Base-by-base conservation (phyloP, 2,888 invertebrate species). In the Leuctra nigra region DNA sequence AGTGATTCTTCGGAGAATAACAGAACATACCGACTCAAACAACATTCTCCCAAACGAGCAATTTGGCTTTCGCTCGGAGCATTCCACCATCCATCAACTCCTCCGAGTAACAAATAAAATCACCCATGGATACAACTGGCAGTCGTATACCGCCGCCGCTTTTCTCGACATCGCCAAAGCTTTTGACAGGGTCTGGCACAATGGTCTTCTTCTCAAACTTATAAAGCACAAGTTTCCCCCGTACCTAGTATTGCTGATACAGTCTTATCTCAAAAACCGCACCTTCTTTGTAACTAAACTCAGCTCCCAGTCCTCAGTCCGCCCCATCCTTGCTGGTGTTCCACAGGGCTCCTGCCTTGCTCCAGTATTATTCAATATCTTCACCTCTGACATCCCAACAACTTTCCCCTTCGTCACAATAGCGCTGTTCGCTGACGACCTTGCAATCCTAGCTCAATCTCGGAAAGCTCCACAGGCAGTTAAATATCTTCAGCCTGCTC, bases 291-390 rank as follows among this genome's bases (percentile, higher is more conserved):
- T 44, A 29, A 14, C 2, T 1, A 16, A 16, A n/a, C 9, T 14
- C 4, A 4, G 9, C 20, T 23, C 9, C 1, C 3, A n/a, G n/a
- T 53, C 36, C 9, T 18, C 22, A 1, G 1, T 1, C 1, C 47
- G 33, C 14, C 22, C 6, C 1, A 56, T 56, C 4, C 1, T 3
- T 11, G 52, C 56, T 4, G 52, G 56, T 1, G 56, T 56, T 3
- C 53, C 44, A 2, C 56, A 56, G 22, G 56, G 56, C 18, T 53
- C 41, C 14, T 24, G 41, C 4, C 53, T 56, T 9, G 56, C 53
- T 16, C 53, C 56, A 1, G 4, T 41, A 1, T 44, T 56, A 1
- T 56, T 53, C 11, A 44, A 46, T 22, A n/a, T 54, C 29, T 57
- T 20, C 20, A 47, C 44, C 4, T 20, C 24, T 7, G 53, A 56